phyloP scores from a whole-genome alignment of 37 sponge, comb jelly and placozoan genomes.

The Halichondria panicea region DNA sequence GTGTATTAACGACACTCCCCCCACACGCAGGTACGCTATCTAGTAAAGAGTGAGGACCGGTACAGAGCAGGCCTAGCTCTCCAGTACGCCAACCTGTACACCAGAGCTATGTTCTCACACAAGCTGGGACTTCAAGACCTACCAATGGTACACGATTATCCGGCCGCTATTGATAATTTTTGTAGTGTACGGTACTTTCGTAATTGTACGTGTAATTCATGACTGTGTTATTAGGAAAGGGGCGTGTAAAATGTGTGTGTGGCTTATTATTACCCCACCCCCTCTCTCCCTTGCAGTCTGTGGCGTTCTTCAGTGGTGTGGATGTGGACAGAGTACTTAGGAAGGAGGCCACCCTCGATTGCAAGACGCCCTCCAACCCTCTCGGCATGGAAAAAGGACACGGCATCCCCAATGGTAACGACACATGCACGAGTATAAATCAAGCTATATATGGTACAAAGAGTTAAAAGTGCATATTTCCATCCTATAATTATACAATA shows the following conservation, averaged over 20 bases:
- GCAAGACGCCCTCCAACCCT: conserved; percentile 92
- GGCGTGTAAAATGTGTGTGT: neutral
- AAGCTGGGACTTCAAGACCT: conserved; percentile 88
- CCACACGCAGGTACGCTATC: conserved; percentile 91
- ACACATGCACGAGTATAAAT: neutral
- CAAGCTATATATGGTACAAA: too few relatives aligned
- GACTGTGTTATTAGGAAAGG: neutral
- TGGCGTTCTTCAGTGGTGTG: conserved; percentile 96
- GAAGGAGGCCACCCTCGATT: conserved; percentile 90
- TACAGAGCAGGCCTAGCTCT: conserved; percentile 96
- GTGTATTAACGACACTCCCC: too few relatives aligned
- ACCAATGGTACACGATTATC: conserved; percentile 87
- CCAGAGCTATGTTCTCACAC: conserved; percentile 88
- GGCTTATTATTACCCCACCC: neutral
- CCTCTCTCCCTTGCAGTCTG: too few relatives aligned
- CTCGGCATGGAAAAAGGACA: conserved; percentile 82
- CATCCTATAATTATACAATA: too few relatives aligned
- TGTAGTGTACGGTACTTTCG: too few relatives aligned
- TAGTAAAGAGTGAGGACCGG: conserved; percentile 87
- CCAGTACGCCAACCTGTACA: conserved; percentile 91
- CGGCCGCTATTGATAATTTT: too few relatives aligned
- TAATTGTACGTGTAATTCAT: too few relatives aligned
- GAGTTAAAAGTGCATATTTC: too few relatives aligned
- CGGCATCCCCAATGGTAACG: conserved; percentile 74
- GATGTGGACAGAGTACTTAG: conserved; percentile 89